A percentile compares a stretch with the other conserved stretches of the same genome.
These are phyloP conservation scores for Salminus brasiliensis DNA, from an alignment of 2,113 vertebrate species.

Conservation along the genomic window DNA sequence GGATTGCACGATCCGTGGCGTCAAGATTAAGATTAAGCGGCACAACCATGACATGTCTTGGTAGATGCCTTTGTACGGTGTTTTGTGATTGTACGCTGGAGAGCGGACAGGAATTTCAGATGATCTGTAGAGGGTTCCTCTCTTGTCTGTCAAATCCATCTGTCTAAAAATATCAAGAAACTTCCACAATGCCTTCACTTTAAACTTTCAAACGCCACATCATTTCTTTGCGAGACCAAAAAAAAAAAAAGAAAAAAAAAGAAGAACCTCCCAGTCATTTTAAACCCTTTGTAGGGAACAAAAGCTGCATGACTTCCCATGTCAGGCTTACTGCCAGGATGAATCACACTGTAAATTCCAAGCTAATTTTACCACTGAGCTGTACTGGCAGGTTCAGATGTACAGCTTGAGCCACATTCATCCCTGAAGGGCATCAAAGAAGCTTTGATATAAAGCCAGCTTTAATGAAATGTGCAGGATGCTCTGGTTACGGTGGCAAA, in stretches of 20 bases:
- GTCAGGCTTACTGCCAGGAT: neutral
- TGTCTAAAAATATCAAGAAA: neutral
- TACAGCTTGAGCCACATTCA: neutral
- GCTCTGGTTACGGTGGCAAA: neutral
- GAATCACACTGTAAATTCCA: neutral
- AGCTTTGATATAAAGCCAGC: neutral
- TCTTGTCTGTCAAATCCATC: neutral
- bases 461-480: neutral
- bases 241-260: neutral
- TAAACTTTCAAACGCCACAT: neutral
- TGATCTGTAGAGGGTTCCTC: neutral
- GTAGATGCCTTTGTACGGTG: neutral
- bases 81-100: neutral
- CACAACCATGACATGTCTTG: neutral
- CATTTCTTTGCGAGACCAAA: neutral
- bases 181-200: neutral
- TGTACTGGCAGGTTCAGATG: neutral
- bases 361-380: neutral
- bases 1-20: too few species aligned
- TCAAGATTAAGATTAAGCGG: too few species aligned
- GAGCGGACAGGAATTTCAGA: neutral
- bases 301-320: neutral
- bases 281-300: neutral
- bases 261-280: neutral
- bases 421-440: neutral